Conservation (phyloP, 2,113 vertebrate species). For the Porphyrio hochstetteri region DNA sequence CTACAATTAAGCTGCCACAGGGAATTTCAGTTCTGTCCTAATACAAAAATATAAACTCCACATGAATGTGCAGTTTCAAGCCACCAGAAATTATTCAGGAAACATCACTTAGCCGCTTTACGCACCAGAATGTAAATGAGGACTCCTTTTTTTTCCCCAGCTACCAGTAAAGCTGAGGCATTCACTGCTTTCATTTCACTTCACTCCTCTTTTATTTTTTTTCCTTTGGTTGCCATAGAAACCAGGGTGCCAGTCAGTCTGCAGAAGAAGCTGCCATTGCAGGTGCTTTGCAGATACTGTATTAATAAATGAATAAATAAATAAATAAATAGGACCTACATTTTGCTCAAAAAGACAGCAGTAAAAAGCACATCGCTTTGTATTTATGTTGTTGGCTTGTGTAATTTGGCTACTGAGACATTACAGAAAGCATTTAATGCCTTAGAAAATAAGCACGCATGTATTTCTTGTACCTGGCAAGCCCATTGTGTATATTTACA, state of each 20-base stretch:
- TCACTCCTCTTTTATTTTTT: not conserved
- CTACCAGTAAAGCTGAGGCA: constrained; percentile 43
- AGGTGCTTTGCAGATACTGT: constrained; percentile 60
- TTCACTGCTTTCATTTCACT: constrained; percentile 47
- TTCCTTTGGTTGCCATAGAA: constrained; percentile 34
- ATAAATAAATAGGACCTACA: not conserved
- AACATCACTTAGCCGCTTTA: constrained; percentile 51
- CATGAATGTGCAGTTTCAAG: constrained; percentile 4
- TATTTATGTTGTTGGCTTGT: not conserved
- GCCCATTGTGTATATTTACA: not conserved
- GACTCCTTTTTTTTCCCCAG: constrained; percentile 7
- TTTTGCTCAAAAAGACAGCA: constrained; percentile 14
- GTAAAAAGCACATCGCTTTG: constrained; percentile 25
- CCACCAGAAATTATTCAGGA: constrained; percentile 54
- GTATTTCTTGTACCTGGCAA: constrained; percentile 36
- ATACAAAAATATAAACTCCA: not conserved
- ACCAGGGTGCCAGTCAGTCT: constrained; percentile 58
- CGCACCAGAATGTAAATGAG: constrained; percentile 66
- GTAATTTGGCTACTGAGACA: not conserved
- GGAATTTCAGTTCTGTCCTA: not conserved
- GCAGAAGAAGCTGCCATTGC: constrained; percentile 45
- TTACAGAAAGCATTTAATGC: not conserved
- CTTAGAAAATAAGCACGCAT: not conserved
- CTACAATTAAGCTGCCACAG: not conserved
- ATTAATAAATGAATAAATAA: constrained; percentile 30